Percentiles rank a stretch among this genome's conserved stretches.
These are phyloP conservation scores for Conops quadrifasciatus DNA, from an alignment of 2,888 invertebrate genomes.

Conservation along the genomic window DNA sequence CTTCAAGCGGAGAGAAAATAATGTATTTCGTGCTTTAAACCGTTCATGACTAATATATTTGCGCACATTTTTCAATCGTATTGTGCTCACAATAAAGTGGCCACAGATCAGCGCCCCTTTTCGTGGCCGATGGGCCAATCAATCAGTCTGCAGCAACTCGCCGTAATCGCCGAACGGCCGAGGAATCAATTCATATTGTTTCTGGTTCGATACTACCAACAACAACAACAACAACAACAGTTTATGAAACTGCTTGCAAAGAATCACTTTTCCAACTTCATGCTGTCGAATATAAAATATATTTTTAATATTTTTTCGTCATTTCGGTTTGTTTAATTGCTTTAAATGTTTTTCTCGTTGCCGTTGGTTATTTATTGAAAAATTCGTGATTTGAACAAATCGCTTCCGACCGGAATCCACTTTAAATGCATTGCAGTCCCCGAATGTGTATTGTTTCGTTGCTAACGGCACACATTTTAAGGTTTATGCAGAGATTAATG, in stretches of 20 bases:
- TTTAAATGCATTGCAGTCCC: background rate
- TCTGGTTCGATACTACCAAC: slow-evolving; percentile 52
- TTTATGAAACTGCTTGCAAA: slow-evolving; percentile 7
- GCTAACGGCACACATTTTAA: no score
- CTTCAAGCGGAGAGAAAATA: no score
- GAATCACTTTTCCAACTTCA: no score
- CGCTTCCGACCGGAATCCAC: slow-evolving; percentile 1
- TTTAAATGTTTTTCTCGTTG: background rate
- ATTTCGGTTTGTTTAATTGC: slow-evolving; percentile 16
- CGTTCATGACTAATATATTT: no score
- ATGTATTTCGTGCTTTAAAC: no score
- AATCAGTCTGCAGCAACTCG: slow-evolving; percentile 19
- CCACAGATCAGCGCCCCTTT: background rate
- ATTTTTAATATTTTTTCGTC: background rate
- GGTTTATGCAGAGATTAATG: no score
- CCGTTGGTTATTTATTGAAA: slow-evolving; percentile 13
- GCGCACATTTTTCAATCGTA: no score
- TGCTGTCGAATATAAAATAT: no score
- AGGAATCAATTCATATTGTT: slow-evolving; percentile 60
- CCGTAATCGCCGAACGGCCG: slow-evolving; percentile 27
- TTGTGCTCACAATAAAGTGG: background rate
- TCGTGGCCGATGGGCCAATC: slow-evolving; percentile 9
- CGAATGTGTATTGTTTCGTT: no score
- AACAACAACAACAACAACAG: slow-evolving; percentile 36
- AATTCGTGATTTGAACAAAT: slow-evolving; percentile 22